phyloP scores from a whole-genome alignment of 1,140 invertebrate species.

The Lordiphosa clarofinis region DNA sequence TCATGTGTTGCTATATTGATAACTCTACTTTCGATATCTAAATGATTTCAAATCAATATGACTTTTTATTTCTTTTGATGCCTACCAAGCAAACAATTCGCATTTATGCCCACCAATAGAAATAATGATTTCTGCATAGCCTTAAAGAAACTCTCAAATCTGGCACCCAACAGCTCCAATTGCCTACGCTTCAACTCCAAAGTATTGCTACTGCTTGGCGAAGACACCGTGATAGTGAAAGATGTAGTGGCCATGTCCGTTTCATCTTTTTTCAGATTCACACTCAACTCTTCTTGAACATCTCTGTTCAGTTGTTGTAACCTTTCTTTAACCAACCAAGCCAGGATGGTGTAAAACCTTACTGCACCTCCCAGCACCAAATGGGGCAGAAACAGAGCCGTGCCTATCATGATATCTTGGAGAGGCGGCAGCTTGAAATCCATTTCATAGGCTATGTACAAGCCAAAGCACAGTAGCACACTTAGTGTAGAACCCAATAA shows the following conservation, averaged over 20 bases:
- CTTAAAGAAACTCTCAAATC: slow-evolving; percentile 18
- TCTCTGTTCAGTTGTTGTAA: slow-evolving; percentile 20
- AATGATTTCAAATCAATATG: too few relatives aligned
- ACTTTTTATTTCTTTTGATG: too few relatives aligned
- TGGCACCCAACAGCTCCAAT: slow-evolving; percentile 26
- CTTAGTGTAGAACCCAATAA: slow-evolving; percentile 53
- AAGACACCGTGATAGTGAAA: slow-evolving; percentile 6
- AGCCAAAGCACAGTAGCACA: slow-evolving; percentile 35
- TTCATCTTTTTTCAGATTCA: slow-evolving; percentile 8
- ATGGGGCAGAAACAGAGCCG: slow-evolving; percentile 62
- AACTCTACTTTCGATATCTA: too few relatives aligned
- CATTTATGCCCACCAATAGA: slow-evolving; percentile 55
- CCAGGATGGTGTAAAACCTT: slow-evolving; percentile 39
- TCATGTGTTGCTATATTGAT: too few relatives aligned
- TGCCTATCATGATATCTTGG: slow-evolving; percentile 52
- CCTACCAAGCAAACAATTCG: slow-evolving; percentile 42
- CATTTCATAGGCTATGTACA: slow-evolving; percentile 70
- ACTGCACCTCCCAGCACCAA: slow-evolving; percentile 48
- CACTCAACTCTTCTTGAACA: slow-evolving; percentile 20
- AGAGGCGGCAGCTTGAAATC: slow-evolving; percentile 62
- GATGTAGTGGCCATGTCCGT: slow-evolving; percentile 14
- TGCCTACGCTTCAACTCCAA: slow-evolving; percentile 21
- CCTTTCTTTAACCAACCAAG: slow-evolving; percentile 37
- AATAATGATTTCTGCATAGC: slow-evolving; percentile 42
- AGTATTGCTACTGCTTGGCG: slow-evolving; percentile 2